Evolutionary conservation across 2,888 invertebrate species (phyloP).

Genomic region (Carterocephalus palaemon): DNA sequence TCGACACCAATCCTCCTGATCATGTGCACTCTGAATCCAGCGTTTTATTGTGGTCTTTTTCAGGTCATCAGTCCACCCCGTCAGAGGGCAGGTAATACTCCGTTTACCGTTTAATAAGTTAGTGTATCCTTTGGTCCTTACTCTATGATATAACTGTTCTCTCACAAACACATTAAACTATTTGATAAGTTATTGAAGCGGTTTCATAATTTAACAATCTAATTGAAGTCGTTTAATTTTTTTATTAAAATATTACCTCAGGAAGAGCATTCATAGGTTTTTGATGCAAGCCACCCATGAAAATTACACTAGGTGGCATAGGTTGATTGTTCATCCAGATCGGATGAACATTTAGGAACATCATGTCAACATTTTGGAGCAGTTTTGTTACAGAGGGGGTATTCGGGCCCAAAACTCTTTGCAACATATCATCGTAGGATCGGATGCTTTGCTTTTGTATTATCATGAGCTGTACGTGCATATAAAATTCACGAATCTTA

Average conservation of each 20-base stretch:
- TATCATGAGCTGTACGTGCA: neutral
- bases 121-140: too few species aligned
- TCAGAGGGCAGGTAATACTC: too few species aligned
- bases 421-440: constrained; percentile 31
- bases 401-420: constrained; percentile 37
- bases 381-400: constrained; percentile 36
- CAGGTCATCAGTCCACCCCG: too few species aligned
- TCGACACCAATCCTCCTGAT: too few species aligned
- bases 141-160: too few species aligned
- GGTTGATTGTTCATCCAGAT: constrained; percentile 51
- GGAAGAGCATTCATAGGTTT: constrained; percentile 46
- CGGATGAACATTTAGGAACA: constrained; percentile 58
- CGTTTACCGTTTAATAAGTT: too few species aligned
- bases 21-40: too few species aligned
- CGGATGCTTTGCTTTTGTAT: neutral
- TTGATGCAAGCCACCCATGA: constrained; percentile 60
- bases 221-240: too few species aligned
- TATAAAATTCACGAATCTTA: constrained; percentile 34
- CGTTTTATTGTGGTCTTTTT: too few species aligned
- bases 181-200: too few species aligned
- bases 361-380: constrained; percentile 44
- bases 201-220: too few species aligned
- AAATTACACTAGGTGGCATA: constrained; percentile 52
- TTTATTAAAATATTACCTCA: constrained; percentile 38
- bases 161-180: too few species aligned